A percentile compares a stretch with the other conserved stretches of the same genome.
These are phyloP conservation scores for Hedya salicella DNA, from an alignment of 2,888 invertebrate species.

Conservation along the genomic window DNA sequence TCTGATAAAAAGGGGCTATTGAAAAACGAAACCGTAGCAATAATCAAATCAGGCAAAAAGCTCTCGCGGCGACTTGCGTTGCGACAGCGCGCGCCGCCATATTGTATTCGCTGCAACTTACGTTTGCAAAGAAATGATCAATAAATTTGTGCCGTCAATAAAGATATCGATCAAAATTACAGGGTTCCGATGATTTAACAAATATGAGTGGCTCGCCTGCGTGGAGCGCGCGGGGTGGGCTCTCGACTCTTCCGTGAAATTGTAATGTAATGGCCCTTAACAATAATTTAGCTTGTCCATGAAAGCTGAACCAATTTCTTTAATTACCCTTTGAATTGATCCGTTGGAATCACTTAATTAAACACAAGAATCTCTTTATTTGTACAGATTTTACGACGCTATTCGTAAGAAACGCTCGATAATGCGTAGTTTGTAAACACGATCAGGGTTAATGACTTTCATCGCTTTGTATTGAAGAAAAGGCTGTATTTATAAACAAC, in stretches of 20 bases:
- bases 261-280: constrained; percentile 76
- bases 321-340: constrained; percentile 71
- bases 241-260: constrained; percentile 76
- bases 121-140: constrained; percentile 82
- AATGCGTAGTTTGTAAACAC: constrained; percentile 60
- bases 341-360: constrained; percentile 71
- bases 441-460: constrained; percentile 68
- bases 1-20: constrained; percentile 80
- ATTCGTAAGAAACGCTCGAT: constrained; percentile 56
- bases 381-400: constrained; percentile 66
- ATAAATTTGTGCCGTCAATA: constrained; percentile 82
- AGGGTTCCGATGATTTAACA: constrained; percentile 84
- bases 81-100: constrained; percentile 71
- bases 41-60: constrained; percentile 73
- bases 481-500: constrained; percentile 47
- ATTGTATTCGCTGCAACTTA: constrained; percentile 75
- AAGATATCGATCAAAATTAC: constrained; percentile 85
- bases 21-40: constrained; percentile 81
- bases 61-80: constrained; percentile 71
- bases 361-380: constrained; percentile 71
- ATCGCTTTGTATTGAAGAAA: constrained; percentile 57
- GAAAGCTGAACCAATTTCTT: constrained; percentile 77
- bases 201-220: constrained; percentile 77
- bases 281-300: constrained; percentile 72
- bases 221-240: constrained; percentile 76